Conservation (phyloP, 2,113 vertebrate species). For the Leptobrachium leishanense region DNA sequence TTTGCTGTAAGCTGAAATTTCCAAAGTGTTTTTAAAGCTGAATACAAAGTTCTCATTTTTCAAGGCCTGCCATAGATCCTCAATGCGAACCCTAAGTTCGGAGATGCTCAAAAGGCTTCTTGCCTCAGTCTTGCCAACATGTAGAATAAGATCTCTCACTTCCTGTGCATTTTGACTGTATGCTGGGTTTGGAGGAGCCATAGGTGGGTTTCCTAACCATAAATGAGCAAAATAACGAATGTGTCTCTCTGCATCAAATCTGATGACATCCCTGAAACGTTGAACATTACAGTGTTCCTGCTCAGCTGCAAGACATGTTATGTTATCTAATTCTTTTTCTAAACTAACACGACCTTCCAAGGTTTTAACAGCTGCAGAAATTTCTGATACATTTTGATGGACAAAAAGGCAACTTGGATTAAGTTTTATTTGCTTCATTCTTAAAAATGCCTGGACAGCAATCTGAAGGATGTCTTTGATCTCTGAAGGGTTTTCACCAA, state of each 20-base stretch:
- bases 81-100: slow-evolving; percentile 47
- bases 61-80: slow-evolving; percentile 61
- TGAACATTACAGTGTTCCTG: slow-evolving; percentile 52
- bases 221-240: slow-evolving; percentile 64
- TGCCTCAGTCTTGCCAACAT: slow-evolving; percentile 7
- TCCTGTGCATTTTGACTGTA: slow-evolving; percentile 64
- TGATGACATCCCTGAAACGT: slow-evolving; percentile 59
- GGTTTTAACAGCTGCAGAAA: slow-evolving; percentile 62
- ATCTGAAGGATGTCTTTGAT: slow-evolving; percentile 67
- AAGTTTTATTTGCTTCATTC: slow-evolving; percentile 65
- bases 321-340: slow-evolving; percentile 62
- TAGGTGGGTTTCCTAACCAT: slow-evolving; percentile 65
- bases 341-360: slow-evolving; percentile 56
- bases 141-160: slow-evolving; percentile 59
- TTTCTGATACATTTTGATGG: slow-evolving; percentile 64
- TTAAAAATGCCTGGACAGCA: slow-evolving; percentile 63
- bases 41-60: slow-evolving; percentile 66
- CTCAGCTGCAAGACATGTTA: slow-evolving; percentile 55
- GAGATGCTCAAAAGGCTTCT: slow-evolving; percentile 52
- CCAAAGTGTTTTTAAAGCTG: slow-evolving; percentile 64
- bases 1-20: slow-evolving; percentile 58
- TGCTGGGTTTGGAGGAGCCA: slow-evolving; percentile 65
- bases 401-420: slow-evolving; percentile 67
- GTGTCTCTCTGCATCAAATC: slow-evolving; percentile 60
- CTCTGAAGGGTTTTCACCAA: slow-evolving; percentile 65